Base-by-base conservation (phyloP, 2,888 invertebrate genomes). In the Tholera decimalis region DNA sequence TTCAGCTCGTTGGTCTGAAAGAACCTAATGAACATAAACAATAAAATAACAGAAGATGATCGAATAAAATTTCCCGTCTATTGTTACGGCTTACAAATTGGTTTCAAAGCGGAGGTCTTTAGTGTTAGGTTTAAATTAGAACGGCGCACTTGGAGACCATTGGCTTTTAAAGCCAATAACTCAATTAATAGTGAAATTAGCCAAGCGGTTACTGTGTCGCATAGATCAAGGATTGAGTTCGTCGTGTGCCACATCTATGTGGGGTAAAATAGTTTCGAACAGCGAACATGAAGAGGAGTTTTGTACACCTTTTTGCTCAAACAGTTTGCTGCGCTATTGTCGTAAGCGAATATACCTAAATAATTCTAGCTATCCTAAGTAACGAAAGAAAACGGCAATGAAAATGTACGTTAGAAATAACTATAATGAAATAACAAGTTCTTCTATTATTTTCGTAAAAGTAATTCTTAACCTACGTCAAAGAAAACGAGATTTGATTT, bases 121-220 rank as follows among this genome's bases (percentile, higher is more conserved):
- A 69, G 55, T 61, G 65, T 59, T 72, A 68, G 62, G 74, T 84
- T 81, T 79, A 73, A 85, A 78, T 81, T 83, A 71, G 71, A 72
- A 62, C 51, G 57, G 20, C 73, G 57, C 53, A 49, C 56, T 73
- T 62, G 59, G 61, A 51, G 65, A 67, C 69, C 70, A 78, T 80
- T 67, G 71, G 67, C 80, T 80, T 83, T 83, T 73, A 85, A 86
- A 85, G 85, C 85, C 79, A 78, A 83, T 86, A 89, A 89, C 84
- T 85, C 86, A 87, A 89, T 90, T 88, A 86, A 80, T 74, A 82
- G 64, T 71, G 33, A 82, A 86, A 85, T 86, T 83, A 83, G 80
- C 65, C 71, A 71, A 66, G 41, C 59, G 58, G 73, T 72, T 68
- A 35, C 64, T n/a, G 63, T 33, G 57, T 63, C 53, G 59, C 55